phyloP scores from a whole-genome alignment of 2,888 invertebrate genomes.

The Hyposoter dolosus region DNA sequence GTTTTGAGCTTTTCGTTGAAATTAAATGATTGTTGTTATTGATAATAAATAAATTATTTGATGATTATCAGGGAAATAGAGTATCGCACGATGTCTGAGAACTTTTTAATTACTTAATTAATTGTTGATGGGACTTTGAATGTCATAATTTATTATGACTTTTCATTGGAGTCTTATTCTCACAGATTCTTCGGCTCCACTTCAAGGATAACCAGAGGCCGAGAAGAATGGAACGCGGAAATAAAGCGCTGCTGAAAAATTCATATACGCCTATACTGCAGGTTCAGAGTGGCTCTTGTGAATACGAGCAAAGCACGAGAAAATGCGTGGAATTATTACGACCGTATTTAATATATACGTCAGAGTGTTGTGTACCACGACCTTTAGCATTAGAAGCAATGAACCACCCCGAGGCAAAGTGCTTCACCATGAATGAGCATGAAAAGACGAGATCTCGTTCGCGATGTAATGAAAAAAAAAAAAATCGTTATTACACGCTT shows the following conservation, averaged over 20 bases:
- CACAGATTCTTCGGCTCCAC: neutral
- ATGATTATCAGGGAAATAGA: neutral
- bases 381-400: slow-evolving; percentile 38
- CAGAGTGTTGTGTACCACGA: slow-evolving; percentile 22
- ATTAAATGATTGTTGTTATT: too few relatives aligned
- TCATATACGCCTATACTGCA: slow-evolving; percentile 14
- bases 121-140: neutral
- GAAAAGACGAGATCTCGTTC: slow-evolving; percentile 42
- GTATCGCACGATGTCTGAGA: neutral
- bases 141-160: neutral
- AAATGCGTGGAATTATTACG: slow-evolving; percentile 61
- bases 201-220: neutral
- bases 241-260: slow-evolving; percentile 20
- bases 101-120: neutral
- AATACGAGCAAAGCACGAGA: slow-evolving; percentile 32
- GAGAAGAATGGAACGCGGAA: slow-evolving; percentile 10
- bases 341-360: slow-evolving; percentile 44
- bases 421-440: slow-evolving; percentile 36
- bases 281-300: slow-evolving; percentile 18
- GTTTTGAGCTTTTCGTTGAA: too few relatives aligned
- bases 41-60: too few relatives aligned
- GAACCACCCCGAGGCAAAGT: slow-evolving; percentile 48
- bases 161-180: neutral
- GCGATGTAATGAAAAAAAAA: slow-evolving; percentile 61
- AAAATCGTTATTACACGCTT: slow-evolving; percentile 12